phyloP scores from a whole-genome alignment of 2,888 invertebrate genomes.

The Phyllotreta striolata region DNA sequence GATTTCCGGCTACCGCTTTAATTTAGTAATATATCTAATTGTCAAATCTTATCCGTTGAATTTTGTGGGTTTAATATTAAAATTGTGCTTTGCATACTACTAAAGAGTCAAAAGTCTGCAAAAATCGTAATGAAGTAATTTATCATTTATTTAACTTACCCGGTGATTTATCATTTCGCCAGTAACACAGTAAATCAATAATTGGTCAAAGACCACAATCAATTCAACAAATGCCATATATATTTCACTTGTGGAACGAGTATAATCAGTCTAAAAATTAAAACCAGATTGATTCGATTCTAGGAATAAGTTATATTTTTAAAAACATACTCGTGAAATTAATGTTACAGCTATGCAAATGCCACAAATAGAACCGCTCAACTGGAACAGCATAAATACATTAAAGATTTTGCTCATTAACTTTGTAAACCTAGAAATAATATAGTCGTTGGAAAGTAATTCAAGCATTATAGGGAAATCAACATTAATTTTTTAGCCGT shows the following conservation, averaged over 20 bases:
- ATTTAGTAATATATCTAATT: too few relatives aligned
- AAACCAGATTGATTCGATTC: not conserved
- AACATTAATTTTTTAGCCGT: too few relatives aligned
- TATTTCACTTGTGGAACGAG: not conserved
- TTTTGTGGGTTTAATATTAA: too few relatives aligned
- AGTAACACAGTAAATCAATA: conserved; percentile 10
- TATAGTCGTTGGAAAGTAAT: too few relatives aligned
- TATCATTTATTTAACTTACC: not conserved
- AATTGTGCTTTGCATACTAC: too few relatives aligned
- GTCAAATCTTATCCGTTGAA: too few relatives aligned
- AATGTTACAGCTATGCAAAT: not conserved
- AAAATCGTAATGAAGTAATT: too few relatives aligned
- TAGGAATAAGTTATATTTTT: not conserved
- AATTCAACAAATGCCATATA: not conserved
- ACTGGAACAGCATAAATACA: not conserved
- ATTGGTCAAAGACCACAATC: not conserved
- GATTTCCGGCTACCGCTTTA: too few relatives aligned
- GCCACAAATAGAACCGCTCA: not conserved
- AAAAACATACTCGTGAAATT: not conserved
- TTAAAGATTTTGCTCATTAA: not conserved
- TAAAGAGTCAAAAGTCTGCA: too few relatives aligned
- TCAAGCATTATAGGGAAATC: too few relatives aligned
- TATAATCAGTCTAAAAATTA: not conserved
- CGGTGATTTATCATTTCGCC: not conserved
- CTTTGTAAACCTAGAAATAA: not conserved